Evolutionary conservation across 2,113 vertebrate species (phyloP), one percentile per base, ranked within the genome.

Genomic region (Neoarius graeffei): DNA sequence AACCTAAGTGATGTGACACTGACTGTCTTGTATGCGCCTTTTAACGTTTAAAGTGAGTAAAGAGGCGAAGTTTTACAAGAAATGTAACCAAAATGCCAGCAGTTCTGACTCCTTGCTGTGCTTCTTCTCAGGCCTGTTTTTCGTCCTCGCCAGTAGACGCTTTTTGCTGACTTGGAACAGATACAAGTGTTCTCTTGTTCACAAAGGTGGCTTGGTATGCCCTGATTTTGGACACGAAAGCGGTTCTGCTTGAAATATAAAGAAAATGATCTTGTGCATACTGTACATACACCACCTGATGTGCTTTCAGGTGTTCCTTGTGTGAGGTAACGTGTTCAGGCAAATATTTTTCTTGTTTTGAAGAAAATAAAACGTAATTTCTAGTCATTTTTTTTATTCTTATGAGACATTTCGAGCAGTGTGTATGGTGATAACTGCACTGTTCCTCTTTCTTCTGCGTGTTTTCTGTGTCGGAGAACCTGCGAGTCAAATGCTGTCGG

Each of bases 1-100:
- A 87, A 85, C 71, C 66, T 17, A 86, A 89, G 86, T 83, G 50
- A 89, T 77, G 89, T 52, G 86, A 64, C 90, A 81, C 87, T 88
- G 54, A 80, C 89, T 89, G 90, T 88, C 89, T 91, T 77, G 48
- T 81, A 27, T 56, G 23, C 42, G 42, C 4, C 56, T 84, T 86
- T 81, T 76, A 91, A 90, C n/a, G 17, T 90, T 81, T 69, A 87
- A 71, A 90, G 35, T 48, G 67, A 30, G 86, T 62, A 5, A 30
- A 15, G 80, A 30, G 30, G 57, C 5, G 20, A 30, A 11, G 71
- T 8, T 87, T 85, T 76, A 85, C 77, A 57, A 50, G 27, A 87
- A 82, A 80, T 23, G 11, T 25, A 25, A n/a, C 42, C 50, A 83
- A 7, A 84, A 35, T 56, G 3, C 11, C 19, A 57, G 23, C 66